Base-by-base conservation (phyloP, 2,888 invertebrate genomes). In the Anoncus sp. region DNA sequence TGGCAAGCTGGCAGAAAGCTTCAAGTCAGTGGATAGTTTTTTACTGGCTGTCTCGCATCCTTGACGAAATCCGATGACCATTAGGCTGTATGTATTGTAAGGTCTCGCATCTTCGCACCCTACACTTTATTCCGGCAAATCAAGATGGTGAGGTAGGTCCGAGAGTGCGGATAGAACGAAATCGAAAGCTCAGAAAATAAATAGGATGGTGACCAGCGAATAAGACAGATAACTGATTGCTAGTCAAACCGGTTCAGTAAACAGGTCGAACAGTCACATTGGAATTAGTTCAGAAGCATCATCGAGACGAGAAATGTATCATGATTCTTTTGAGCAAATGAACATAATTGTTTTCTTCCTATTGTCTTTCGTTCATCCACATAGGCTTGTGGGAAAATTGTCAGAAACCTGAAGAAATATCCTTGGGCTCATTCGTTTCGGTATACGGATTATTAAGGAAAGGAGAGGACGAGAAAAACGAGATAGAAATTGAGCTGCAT, bases 81-180 rank as follows among this genome's bases (percentile, higher is more conserved):
- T 77, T 77, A 77, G 67, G 69, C 63, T 73, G 77, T 16, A 69
- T 73, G 62, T 57, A 49, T 69, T 69, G 67, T 77, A 57, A 63
- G 51, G 49, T 66, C 67, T 43, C 18, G 31, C 57, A 35, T 45
- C 55, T 27, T 63, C 35, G 67, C 55, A 66, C 27, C 53, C 53
- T 55, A 43, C 38, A 51, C 59, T 59, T 70, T 12, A 45, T 47
- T 60, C 51, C 47, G 47, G 38, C 55, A 55, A 66, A 38, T 40
- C 38, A 47, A 57, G 27, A 62, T 24, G 66, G 38, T 62, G 40
- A 71, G 67, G 22, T 18, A 67, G 60, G 47, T 51, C 65, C n/a
- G 31, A 24, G 63, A 38, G 16, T 57, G 55, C 27, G 55, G 47
- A 45, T 49, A 10, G 38, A 47, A 27, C 22, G n/a, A n/a, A 55